Evolutionary conservation across 2,113 vertebrate genomes (phyloP), one percentile per base, ranked within the genome.

Genomic region (Acrocephalus arundinaceus): DNA sequence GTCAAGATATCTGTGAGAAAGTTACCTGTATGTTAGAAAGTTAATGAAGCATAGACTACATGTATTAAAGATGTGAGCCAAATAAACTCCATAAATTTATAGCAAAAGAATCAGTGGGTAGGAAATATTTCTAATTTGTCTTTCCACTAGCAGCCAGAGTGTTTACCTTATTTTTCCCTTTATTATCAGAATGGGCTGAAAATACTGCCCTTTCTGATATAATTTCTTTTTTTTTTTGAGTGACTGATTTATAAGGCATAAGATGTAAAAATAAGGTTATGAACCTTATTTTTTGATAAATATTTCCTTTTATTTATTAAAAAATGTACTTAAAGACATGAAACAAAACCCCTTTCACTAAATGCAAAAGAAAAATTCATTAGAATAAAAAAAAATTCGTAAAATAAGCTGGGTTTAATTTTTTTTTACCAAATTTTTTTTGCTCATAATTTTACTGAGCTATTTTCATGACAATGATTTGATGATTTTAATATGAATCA

Each of bases 321-420:
- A 39, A 78, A 39, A 30, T 13, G 3, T 28, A 4, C 17, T 85
- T 41, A 55, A 72, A 31, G n/a, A 20, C 3, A 71, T 66, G 35
- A 5, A 17, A n/a, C 78, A 51, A 67, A 23, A 18, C 0, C 1
- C 4, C 2, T 58, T 46, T 68, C 51, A 35, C 4, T 72, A 23
- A 8, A 14, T 7, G 2, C 13, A 22, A 79, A 54, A 43, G 55
- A 6, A 54, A n/a, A 85, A 51, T 71, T 33, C 0, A n/a, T 55
- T 63, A 41, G 9, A 67, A 75, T 46, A 33, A 79, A 52, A 66
- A 52, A 27, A 31, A 1, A 37, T 2, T 15, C 4, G 4, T 45
- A 39, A 79, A 72, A 7, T 4, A 33, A 24, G 1, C 7, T 52
- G 2, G 0, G 2, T 58, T 54, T 63, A 15, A 45, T 23, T 45